These are phyloP conservation scores for Temnothorax longispinosus DNA, from an alignment of 1,140 invertebrate genomes.

Conservation along the genomic window DNA sequence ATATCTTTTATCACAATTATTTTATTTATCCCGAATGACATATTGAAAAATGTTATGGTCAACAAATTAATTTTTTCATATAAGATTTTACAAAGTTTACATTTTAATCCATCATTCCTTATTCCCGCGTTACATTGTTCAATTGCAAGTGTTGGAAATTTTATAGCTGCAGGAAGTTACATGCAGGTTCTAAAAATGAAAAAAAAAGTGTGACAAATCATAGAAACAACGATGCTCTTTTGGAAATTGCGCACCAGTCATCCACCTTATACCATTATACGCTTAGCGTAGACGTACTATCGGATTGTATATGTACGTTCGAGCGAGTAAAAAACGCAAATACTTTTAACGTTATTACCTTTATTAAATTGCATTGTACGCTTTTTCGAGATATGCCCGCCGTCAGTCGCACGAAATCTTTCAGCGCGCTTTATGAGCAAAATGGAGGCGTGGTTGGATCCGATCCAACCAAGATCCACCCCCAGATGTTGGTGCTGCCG, in stretches of 20 bases:
- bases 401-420: slow-evolving; percentile 60
- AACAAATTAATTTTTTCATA: background rate
- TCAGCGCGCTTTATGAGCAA: slow-evolving; percentile 61
- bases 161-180: background rate
- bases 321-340: slow-evolving; percentile 78
- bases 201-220: background rate
- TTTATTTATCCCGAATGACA: background rate
- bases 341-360: slow-evolving; percentile 85
- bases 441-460: slow-evolving; percentile 71
- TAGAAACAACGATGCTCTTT: background rate
- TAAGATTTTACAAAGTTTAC: background rate
- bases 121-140: background rate
- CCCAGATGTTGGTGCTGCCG: slow-evolving; percentile 40
- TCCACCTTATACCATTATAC: background rate
- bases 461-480: slow-evolving; percentile 55
- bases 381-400: slow-evolving; percentile 18
- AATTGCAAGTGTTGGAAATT: background rate
- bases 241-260: background rate
- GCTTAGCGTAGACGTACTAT: slow-evolving; percentile 12
- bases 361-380: slow-evolving; percentile 84
- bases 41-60: background rate
- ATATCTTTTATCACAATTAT: background rate
- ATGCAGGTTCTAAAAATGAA: background rate
- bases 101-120: background rate
- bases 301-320: slow-evolving; percentile 78